A percentile compares a stretch with the other conserved stretches of the same genome.
phyloP scores from a whole-genome alignment of 2,113 vertebrate species.

The Piprites chloris region DNA sequence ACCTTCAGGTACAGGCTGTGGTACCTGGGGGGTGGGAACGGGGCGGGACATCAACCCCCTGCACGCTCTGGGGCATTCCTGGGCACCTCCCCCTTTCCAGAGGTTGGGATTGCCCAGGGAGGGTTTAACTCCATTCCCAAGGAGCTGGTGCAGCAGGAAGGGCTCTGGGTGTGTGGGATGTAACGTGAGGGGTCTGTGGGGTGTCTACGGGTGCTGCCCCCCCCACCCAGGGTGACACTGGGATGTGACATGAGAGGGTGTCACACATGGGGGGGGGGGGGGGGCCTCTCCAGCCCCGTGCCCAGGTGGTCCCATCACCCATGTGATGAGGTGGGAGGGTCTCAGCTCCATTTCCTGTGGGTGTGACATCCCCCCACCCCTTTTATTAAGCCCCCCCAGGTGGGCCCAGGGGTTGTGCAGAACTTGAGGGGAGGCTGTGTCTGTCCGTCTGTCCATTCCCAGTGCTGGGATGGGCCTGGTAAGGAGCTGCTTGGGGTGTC shows the following conservation, averaged over 20 bases:
- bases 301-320: too few relatives aligned
- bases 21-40: conserved; percentile 77
- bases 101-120: not conserved
- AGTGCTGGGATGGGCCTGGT: too few relatives aligned
- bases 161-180: not conserved
- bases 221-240: too few relatives aligned
- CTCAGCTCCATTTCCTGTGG: not conserved
- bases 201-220: too few relatives aligned
- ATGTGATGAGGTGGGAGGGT: not conserved
- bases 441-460: not conserved
- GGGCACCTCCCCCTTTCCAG: not conserved
- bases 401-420: not conserved
- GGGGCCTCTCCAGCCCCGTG: too few relatives aligned
- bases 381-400: too few relatives aligned
- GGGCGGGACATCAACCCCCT: not conserved
- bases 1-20: conserved; percentile 97
- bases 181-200: not conserved
- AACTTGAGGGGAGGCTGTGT: not conserved
- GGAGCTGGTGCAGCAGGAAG: not conserved
- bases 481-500: not conserved
- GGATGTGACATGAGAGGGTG: too few relatives aligned
- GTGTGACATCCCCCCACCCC: too few relatives aligned
- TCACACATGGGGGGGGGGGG: too few relatives aligned
- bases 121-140: not conserved
- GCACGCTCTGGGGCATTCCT: not conserved